Evolutionary conservation across 2,113 vertebrate species (phyloP), one percentile per base, ranked within the genome.

Genomic region (Callipepla squamata): DNA sequence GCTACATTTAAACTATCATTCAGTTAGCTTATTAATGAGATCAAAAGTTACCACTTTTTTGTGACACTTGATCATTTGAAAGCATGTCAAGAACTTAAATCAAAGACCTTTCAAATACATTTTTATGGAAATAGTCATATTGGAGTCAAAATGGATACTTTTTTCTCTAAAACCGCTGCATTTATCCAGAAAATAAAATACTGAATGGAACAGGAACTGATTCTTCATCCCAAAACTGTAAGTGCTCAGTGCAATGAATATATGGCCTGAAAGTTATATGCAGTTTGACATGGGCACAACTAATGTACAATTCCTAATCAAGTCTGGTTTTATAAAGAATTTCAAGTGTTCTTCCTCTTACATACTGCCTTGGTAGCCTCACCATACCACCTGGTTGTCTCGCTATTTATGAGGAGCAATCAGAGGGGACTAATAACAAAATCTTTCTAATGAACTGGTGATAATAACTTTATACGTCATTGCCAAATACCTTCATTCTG

Each of bases 61-160:
- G 80, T 94, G 92, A 90, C 90, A 89, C 89, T 92, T 55, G 78
- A 94, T 96, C 77, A 92, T 85, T 89, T 94, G 94, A 96, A 94
- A 91, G 89, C 62, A 51, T 78, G 85, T 91, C 42, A 69, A 85
- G 91, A 94, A 77, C 55, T 82, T 73, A 95, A 94, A 80, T 90
- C 88, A 96, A 96, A 91, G 80, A 90, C 88, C 83, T 88, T 90
- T 92, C 79, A 86, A 59, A 92, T 45, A 48, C 15, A 83, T 95
- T 82, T 87, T 91, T 90, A 32, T 91, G 48, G 32, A 93, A 96
- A 92, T 55, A 75, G 79, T 58, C 53, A 36, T 77, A 87, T 69
- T 66, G 84, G 81, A 92, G 65, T 89, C 85, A 91, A 76, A 51
- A 19, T 74, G 90, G 90, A 79, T 63, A 40, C 25, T 15, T 67